Percentiles rank a stretch among this genome's conserved stretches.
These are phyloP conservation scores for Euleptes europaea DNA, from an alignment of 2,113 vertebrate species.

Conservation along the genomic window DNA sequence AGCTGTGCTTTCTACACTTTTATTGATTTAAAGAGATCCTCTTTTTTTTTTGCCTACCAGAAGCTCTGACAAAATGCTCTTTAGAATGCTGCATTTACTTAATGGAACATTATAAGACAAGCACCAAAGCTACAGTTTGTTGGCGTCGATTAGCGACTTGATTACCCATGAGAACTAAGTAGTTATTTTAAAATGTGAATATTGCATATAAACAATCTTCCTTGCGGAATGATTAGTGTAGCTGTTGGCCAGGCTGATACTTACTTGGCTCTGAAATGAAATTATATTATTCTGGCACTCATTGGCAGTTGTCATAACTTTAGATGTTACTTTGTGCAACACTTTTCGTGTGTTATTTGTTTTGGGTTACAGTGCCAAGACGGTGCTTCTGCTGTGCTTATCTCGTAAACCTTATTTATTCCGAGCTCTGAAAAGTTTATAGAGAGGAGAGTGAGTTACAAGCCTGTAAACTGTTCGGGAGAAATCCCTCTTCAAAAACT, in stretches of 20 bases:
- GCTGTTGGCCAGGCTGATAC: background rate
- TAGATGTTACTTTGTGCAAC: background rate
- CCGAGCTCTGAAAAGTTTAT: background rate
- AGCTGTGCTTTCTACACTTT: background rate
- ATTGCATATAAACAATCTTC: background rate
- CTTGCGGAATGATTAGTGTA: background rate
- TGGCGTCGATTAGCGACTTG: conserved; percentile 13
- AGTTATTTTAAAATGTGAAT: conserved; percentile 21
- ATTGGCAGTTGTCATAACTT: background rate
- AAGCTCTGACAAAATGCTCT: conserved; percentile 50
- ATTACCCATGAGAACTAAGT: background rate
- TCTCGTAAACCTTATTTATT: background rate
- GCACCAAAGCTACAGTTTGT: conserved; percentile 37
- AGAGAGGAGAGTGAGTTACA: background rate
- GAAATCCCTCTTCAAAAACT: background rate
- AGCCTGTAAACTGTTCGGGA: background rate
- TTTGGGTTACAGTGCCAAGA: rapidly evolving
- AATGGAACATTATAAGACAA: conserved; percentile 20
- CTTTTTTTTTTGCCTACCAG: conserved; percentile 40
- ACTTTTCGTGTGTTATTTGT: background rate
- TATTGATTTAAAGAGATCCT: background rate
- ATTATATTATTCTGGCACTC: background rate
- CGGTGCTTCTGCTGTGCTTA: background rate
- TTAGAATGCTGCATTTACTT: conserved; percentile 23
- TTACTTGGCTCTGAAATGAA: background rate